Base-by-base conservation (phyloP, 2,888 invertebrate species). In the Exephanes ischioxanthus region DNA sequence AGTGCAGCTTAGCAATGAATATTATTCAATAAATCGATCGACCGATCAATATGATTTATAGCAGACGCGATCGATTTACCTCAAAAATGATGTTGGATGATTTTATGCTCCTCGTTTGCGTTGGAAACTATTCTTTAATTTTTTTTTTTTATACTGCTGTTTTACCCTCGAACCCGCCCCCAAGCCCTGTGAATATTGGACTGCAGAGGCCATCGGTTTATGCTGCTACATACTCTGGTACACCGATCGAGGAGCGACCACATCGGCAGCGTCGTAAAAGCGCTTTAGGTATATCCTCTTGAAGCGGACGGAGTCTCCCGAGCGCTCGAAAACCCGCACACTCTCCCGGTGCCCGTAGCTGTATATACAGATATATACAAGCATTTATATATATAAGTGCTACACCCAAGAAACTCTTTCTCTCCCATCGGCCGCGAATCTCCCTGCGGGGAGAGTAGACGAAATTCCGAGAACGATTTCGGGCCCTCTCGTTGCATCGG, bases 211-310 rank as follows among this genome's bases (percentile, higher is more conserved):
- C 70, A n/a, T 37, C 70, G 55, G 53, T 68, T 78, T 81, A 70
- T 78, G 72, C 63, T 53, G 80, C 41, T 22, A 61, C 58, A 80
- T 81, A 81, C 81, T 78, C 66, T 68, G 48, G 80, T 73, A 33
- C 77, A 70, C 61, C 77, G 80, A 55, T 70, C 61, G 78, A n/a
- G 51, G 26, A 67, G 67, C 33, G 51, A 63, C 73, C 78, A 45
- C 73, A 78, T 68, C 70, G 81, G 63, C 81, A 68, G 68, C 78
- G 70, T 70, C 70, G 45, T 81, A 79, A 81, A 82, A 82, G 78
- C 79, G 61, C 85, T 85, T 85, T 85, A 82, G 82, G 82, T 82
- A 82, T 85, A 85, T 82, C 82, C 79, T 82, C 82, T 85, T 85
- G 71, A 82, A 85, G 58, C 51, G 51, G 51, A 48, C 68, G 79